Evolutionary conservation across 2,888 invertebrate genomes (phyloP).

Genomic region (Lamellibrachia satsuma): DNA sequence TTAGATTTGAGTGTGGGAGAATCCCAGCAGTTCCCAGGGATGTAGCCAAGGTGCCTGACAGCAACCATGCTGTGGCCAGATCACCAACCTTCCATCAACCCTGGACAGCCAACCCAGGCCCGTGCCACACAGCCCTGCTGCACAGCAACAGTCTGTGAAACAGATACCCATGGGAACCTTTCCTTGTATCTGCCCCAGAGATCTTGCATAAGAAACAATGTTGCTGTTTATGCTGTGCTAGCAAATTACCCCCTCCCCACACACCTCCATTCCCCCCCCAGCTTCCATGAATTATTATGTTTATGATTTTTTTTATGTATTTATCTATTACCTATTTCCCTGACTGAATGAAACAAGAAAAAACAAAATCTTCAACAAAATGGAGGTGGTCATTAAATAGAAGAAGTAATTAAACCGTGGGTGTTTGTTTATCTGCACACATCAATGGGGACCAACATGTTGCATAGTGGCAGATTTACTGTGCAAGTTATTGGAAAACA

Average conservation of each 20-base stretch:
- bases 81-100: not conserved
- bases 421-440: not conserved
- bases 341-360: not conserved
- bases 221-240: not conserved
- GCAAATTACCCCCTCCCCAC: not conserved
- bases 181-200: not conserved
- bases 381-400: too few species aligned
- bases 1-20: conserved; percentile 1
- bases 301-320: not conserved
- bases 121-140: not conserved
- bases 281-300: not conserved
- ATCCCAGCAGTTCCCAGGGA: not conserved
- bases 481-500: too few species aligned
- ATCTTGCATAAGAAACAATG: conserved; percentile 13
- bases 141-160: not conserved
- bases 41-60: not conserved
- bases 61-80: conserved; percentile 11
- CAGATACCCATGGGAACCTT: not conserved
- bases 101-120: not conserved
- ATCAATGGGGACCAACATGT: not conserved
- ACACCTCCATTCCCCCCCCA: not conserved
- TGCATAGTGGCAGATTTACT: not conserved
- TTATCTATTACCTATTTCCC: not conserved
- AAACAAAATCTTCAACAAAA: too few species aligned
- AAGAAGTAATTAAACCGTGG: not conserved